Conservation (phyloP, 1,140 invertebrate species). For the Microplitis mediator region DNA sequence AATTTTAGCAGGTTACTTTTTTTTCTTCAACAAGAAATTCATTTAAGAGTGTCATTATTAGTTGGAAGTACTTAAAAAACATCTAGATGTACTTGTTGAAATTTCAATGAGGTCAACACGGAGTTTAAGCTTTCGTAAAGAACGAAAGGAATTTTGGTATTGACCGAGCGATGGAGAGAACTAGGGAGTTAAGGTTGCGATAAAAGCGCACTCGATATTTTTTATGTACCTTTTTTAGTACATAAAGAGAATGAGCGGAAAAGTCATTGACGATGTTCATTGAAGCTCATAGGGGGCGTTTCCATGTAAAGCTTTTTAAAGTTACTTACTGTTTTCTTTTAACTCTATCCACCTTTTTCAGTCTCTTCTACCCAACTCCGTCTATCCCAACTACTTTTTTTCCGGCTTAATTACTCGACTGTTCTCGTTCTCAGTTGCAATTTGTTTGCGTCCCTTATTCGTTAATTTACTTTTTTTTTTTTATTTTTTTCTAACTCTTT, state of each 20-base stretch:
- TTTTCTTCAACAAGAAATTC: too few relatives aligned
- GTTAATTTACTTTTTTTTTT: background rate
- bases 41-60: too few relatives aligned
- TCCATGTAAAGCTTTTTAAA: too few relatives aligned
- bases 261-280: slow-evolving; percentile 3
- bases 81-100: too few relatives aligned
- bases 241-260: background rate
- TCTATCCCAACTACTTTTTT: background rate
- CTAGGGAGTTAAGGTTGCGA: background rate
- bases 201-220: background rate
- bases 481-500: background rate
- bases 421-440: slow-evolving; percentile 9
- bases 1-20: too few relatives aligned
- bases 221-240: background rate
- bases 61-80: too few relatives aligned
- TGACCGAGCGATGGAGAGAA: too few relatives aligned
- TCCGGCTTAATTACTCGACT: slow-evolving; percentile 10
- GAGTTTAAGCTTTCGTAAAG: too few relatives aligned
- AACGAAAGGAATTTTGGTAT: too few relatives aligned
- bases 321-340: background rate
- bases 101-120: too few relatives aligned
- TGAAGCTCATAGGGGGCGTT: background rate
- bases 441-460: background rate
- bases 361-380: background rate
- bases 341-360: background rate